Evolutionary conservation across 2,797 vertebrate species (phyloP).

Genomic region (Danionella dracula): DNA sequence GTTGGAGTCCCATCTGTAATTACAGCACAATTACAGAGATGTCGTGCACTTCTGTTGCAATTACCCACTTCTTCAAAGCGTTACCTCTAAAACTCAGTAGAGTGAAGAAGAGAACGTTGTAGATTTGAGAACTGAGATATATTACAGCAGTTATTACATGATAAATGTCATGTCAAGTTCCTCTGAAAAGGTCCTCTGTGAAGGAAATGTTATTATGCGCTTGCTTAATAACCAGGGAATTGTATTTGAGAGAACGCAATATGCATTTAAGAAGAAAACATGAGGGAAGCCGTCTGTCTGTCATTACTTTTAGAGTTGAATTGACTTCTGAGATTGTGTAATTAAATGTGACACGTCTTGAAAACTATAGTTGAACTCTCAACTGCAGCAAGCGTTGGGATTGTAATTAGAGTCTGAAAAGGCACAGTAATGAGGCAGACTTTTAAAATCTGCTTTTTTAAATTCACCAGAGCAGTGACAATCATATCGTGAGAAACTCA

Average conservation of each 20-base stretch:
- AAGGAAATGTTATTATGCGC: background rate
- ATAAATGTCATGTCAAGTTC: background rate
- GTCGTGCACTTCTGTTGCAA: background rate
- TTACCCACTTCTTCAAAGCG: background rate
- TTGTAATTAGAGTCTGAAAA: background rate
- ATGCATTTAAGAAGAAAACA: background rate
- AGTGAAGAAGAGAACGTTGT: background rate
- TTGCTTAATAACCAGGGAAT: constrained; percentile 1
- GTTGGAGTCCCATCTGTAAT: background rate
- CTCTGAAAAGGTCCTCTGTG: background rate
- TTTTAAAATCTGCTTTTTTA: background rate
- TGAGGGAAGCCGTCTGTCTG: background rate
- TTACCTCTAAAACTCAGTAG: background rate
- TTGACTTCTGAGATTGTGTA: background rate
- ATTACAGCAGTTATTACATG: background rate
- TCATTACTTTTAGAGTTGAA: background rate
- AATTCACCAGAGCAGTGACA: background rate
- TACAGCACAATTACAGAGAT: background rate
- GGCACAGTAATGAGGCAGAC: background rate
- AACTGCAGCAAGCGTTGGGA: background rate
- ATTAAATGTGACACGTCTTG: background rate
- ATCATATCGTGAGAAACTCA: background rate
- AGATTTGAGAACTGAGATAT: background rate
- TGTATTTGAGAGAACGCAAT: background rate
- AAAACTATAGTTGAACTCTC: background rate